Percentiles rank a stretch among this genome's conserved stretches.
phyloP scores from a whole-genome alignment of 2,888 invertebrate genomes.

The Adelognathus sp. region DNA sequence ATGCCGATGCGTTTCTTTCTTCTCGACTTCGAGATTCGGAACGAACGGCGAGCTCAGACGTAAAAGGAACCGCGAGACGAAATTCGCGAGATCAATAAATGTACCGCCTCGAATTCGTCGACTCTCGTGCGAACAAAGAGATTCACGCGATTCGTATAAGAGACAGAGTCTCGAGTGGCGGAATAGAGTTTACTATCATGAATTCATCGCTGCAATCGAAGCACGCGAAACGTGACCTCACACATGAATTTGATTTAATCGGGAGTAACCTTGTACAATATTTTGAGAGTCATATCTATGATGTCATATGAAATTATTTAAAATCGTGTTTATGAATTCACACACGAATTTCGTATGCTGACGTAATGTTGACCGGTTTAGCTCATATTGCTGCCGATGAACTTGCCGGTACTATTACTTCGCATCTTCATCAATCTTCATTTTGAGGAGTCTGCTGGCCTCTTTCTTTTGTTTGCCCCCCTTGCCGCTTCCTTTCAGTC shows the following conservation, averaged over 20 bases:
- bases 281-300: neutral
- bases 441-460: no score
- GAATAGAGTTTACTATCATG: neutral
- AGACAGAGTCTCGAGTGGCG: neutral
- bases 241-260: neutral
- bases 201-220: neutral
- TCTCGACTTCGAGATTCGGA: neutral
- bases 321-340: no score
- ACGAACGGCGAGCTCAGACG: neutral
- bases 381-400: no score
- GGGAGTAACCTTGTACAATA: neutral
- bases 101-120: neutral
- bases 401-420: no score
- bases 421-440: no score
- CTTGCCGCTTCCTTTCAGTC: no score
- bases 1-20: neutral
- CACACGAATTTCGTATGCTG: no score
- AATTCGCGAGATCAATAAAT: slow-evolving; percentile 5
- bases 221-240: neutral
- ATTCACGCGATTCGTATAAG: neutral
- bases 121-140: neutral
- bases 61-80: neutral
- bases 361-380: no score
- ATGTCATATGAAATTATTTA: no score
- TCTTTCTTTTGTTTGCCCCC: no score